Base-by-base conservation (phyloP, 1,140 invertebrate genomes). In the Hypsibius dujardini region DNA sequence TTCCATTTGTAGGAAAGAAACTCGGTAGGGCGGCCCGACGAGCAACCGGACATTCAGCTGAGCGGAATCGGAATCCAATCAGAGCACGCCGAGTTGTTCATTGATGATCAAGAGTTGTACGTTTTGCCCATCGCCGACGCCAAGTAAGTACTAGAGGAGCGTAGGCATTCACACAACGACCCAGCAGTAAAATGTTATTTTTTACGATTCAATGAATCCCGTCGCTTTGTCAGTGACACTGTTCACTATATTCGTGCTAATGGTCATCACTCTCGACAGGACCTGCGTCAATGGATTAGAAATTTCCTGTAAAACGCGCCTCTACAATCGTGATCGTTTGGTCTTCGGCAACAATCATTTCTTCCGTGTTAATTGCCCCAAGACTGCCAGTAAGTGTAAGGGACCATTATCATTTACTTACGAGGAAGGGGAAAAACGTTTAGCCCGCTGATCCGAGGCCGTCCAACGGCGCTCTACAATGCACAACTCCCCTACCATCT, bases 321-420 rank as follows among this genome's bases (percentile, higher is more conserved):
- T 97, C 0, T 84, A 87, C 69, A 90, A 97, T 81, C 94, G 93
- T n/a, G 92, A 96, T 80, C 83, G 95, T 76, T 90, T 98, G 71
- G 84, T 97, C 15, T 96, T 93, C 90, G 95, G 95, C 62, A 94
- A 95, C 82, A 93, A 98, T 81, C 93, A 96, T 80, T 96, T 96
- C 82, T 96, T 97, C 82, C 83, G 92, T 74, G 89, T 96, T 40
- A 96, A 97, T 82, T 95, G 93, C 79, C 94, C 94, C 0, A 87
- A 87, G 80, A 82, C 83, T 70, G 81, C 83, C 74, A 79, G 80
- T 81, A 75, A 79, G 78, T 79, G 28, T 28, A 28, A 28, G 28
- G 28, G 28, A 28, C 28, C 28, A 28, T 28, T 28, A 28, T 28
- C 28, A 28, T 28, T 28, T 28, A 28, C 28, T 28, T 28, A 28